Evolutionary conservation across 2,797 vertebrate genomes (phyloP).

Genomic region (Pelochelys cantorii): DNA sequence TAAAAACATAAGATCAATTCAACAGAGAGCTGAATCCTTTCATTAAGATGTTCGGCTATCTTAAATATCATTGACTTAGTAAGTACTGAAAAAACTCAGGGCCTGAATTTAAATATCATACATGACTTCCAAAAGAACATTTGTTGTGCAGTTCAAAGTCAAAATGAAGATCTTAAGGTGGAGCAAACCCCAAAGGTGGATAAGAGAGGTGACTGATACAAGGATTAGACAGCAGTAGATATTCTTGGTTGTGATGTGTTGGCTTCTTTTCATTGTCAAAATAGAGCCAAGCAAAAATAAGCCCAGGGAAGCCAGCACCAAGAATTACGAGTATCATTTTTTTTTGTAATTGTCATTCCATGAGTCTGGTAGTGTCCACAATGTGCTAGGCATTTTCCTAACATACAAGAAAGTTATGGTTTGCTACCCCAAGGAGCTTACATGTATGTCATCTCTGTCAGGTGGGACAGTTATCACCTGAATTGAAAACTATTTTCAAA

Average conservation of each 20-base stretch:
- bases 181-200: slow-evolving; percentile 5
- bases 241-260: neutral
- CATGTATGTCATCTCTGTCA: neutral
- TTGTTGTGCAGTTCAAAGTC: neutral
- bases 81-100: neutral
- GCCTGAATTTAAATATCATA: neutral
- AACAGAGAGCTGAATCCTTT: neutral
- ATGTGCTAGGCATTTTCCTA: neutral
- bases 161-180: neutral
- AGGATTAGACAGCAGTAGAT: neutral
- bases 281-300: slow-evolving; percentile 30
- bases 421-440: neutral
- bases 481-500: slow-evolving; percentile 34
- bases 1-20: neutral
- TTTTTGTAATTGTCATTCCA: neutral
- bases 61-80: neutral
- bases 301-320: neutral
- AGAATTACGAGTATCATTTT: neutral
- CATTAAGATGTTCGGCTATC: neutral
- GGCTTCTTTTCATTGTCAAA: neutral
- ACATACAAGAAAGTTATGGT: neutral
- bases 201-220: neutral
- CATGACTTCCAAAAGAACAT: neutral
- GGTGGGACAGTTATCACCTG: neutral
- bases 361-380: neutral